Percentiles rank a stretch among this genome's conserved stretches.
phyloP scores from a whole-genome alignment of 2,888 invertebrate genomes.

The Morpho helenor region DNA sequence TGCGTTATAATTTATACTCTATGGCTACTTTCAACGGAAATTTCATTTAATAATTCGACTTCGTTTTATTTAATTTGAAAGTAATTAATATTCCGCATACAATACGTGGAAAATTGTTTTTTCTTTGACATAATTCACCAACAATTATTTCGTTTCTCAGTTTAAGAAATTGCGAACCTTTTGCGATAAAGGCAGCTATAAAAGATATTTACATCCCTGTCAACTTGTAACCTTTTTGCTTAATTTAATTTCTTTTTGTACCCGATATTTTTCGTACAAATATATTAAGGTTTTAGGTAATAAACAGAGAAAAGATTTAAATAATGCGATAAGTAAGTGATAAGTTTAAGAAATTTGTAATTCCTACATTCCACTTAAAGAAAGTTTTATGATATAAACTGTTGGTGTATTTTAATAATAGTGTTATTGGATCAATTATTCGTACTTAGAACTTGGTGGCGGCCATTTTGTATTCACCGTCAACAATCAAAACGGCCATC shows the following conservation, averaged over 20 bases:
- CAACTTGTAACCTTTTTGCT: conserved; percentile 2
- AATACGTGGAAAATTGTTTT: no score
- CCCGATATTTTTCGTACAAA: conserved; percentile 31
- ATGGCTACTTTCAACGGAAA: no score
- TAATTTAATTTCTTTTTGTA: conserved; percentile 14
- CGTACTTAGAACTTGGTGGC: conserved; percentile 62
- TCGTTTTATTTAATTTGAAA: no score
- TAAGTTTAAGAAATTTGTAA: conserved; percentile 22
- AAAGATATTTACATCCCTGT: neutral
- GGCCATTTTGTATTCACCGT: conserved; percentile 42
- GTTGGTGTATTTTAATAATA: conserved; percentile 43
- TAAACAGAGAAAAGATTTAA: conserved; percentile 17
- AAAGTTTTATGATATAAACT: conserved; percentile 34
- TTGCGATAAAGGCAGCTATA: conserved; percentile 2
- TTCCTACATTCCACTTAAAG: conserved; percentile 49
- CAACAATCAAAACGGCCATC: conserved; percentile 42
- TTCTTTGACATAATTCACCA: no score
- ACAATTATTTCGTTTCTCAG: no score
- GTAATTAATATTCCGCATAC: no score
- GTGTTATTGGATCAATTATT: conserved; percentile 65
- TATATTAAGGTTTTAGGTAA: conserved; percentile 24
- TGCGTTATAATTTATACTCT: no score
- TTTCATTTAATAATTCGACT: no score
- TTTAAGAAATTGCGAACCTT: neutral
- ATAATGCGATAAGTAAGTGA: conserved; percentile 17